A percentile compares a stretch with the other conserved stretches of the same genome.
Evolutionary conservation across 2,797 vertebrate species (phyloP).

Genomic region (Lepilemur septentrionalis): DNA sequence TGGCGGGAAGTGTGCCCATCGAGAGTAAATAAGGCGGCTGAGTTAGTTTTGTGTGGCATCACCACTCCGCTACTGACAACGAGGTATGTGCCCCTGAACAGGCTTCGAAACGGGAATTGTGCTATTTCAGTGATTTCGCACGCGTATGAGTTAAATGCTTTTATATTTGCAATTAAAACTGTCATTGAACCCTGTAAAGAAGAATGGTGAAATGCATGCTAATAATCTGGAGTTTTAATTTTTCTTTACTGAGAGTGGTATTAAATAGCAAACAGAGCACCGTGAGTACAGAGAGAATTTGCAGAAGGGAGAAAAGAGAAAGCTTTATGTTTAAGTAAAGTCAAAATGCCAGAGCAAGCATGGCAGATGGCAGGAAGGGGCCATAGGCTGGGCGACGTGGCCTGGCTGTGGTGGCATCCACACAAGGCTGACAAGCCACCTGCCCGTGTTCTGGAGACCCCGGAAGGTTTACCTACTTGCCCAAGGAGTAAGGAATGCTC

Average conservation of each 20-base stretch:
- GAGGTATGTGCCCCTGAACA: fast-evolving
- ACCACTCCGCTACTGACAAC: not conserved
- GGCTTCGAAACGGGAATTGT: fast-evolving
- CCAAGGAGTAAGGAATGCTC: fast-evolving
- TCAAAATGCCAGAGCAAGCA: fast-evolving
- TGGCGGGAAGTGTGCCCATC: fast-evolving
- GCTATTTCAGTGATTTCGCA: fast-evolving
- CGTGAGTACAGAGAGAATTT: not conserved
- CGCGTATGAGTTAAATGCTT: fast-evolving
- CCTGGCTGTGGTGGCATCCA: fast-evolving
- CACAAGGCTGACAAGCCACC: fast-evolving
- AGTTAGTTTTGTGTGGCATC: fast-evolving
- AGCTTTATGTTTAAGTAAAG: too few relatives aligned
- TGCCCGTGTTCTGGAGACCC: not conserved
- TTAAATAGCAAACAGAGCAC: not conserved
- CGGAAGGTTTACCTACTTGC: fast-evolving
- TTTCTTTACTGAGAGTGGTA: not conserved
- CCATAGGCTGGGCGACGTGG: fast-evolving
- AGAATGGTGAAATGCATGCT: not conserved
- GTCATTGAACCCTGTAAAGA: not conserved
- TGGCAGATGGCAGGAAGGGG: not conserved
- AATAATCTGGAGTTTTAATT: not conserved
- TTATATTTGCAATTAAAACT: not conserved
- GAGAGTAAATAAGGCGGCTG: not conserved
- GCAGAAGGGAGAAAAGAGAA: too few relatives aligned